Evolutionary conservation across 2,797 vertebrate species (phyloP), one percentile per base, ranked within the genome.

Genomic region (Carapus acus): DNA sequence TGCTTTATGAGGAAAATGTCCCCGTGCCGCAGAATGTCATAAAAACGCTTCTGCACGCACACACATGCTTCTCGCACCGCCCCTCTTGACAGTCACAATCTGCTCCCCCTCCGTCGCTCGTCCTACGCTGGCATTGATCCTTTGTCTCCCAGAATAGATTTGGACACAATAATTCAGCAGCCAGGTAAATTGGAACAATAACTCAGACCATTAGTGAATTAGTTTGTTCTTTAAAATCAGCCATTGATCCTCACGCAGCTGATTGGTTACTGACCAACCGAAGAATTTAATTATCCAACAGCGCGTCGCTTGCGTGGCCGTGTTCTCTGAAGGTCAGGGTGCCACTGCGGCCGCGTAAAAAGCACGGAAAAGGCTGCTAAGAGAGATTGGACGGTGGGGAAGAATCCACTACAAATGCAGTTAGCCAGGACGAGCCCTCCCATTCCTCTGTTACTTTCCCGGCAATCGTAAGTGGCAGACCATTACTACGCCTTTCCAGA

Each of bases 121-220:
- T 45, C 52, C 45, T 34, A 20, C 42, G 37, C 45, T 64, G 4
- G 43, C 81, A 85, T 85, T 76, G 80, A 86, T 85, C 67, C 54
- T 27, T 42, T 48, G 54, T 57, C 65, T 62, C 67, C 49, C 50
- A 38, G 65, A 79, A 81, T 74, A 59, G 71, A 83, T 79, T 63
- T 74, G 66, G 73, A 74, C 77, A 79, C 74, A 79, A 82, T 86
- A 85, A 87, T 86, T 88, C 81, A 70, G 65, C 62, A 57, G 59
- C 54, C 84, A 85, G 85, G 85, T 89, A 84, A 88, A 88, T 85
- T 85, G 83, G 82, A 87, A 74, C 65, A 62, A 87, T 88, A 88
- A 87, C 82, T 88, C 84, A 85, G 79, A 79, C 84, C 86, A 88
- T 90, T 88, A 90, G 87, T 77, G 76, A 87, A 90, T 90, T 88